These are phyloP conservation scores for Plecotus auritus DNA, from an alignment of 2,113 vertebrate genomes.

Conservation along the genomic window DNA sequence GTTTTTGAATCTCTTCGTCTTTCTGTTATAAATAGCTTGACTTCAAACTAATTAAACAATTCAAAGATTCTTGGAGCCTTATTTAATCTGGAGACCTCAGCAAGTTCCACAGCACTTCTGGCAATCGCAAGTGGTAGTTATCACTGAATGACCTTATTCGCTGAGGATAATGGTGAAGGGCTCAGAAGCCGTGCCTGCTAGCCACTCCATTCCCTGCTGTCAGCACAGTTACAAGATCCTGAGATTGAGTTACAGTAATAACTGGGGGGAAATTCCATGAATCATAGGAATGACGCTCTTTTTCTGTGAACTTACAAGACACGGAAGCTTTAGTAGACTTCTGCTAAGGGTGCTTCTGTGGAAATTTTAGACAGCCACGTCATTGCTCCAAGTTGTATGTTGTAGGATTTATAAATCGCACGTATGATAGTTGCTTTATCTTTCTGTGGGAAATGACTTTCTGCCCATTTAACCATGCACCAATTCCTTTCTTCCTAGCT, in stretches of 20 bases:
- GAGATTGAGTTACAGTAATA: neutral
- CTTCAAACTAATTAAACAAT: neutral
- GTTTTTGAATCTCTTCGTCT: neutral
- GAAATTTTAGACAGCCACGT: neutral
- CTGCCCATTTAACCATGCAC: constrained; percentile 16
- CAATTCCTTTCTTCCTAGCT: constrained; percentile 82
- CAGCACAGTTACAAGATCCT: neutral
- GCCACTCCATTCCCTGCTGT: neutral
- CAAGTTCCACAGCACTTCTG: neutral
- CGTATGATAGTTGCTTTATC: neutral
- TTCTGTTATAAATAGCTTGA: neutral
- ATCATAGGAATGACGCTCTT: neutral
- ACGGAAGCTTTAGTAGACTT: neutral
- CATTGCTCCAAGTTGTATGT: neutral
- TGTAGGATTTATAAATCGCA: neutral
- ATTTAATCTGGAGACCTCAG: neutral
- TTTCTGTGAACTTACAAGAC: neutral
- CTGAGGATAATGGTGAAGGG: neutral
- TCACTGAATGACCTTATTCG: neutral
- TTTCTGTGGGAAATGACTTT: constrained; percentile 15
- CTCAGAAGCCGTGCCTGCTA: neutral
- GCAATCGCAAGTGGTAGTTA: neutral
- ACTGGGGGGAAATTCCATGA: neutral
- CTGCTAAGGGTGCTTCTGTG: neutral
- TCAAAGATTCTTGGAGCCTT: neutral